These are phyloP conservation scores for Calosoma granatense DNA, from an alignment of 1,140 invertebrate species.

Conservation along the genomic window DNA sequence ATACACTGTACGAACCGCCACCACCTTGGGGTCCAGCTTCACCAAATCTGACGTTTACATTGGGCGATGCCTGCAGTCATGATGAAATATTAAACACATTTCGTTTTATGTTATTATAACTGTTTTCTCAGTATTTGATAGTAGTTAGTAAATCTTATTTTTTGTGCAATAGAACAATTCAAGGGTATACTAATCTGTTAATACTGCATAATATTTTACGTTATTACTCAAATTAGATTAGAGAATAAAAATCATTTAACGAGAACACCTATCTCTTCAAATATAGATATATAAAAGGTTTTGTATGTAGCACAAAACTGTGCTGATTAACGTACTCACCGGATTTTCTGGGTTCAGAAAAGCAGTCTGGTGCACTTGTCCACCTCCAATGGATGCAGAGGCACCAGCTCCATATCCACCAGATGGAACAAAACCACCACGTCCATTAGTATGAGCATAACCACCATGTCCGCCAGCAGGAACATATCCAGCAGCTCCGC, in stretches of 20 bases:
- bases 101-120: background rate
- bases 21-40: conserved; percentile 30
- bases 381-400: conserved; percentile 37
- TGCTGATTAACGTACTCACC: conserved; percentile 38
- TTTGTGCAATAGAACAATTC: too few species aligned
- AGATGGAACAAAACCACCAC: background rate
- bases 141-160: too few species aligned
- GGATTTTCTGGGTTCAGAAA: conserved; percentile 44
- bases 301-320: too few species aligned
- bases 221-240: too few species aligned
- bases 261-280: too few species aligned
- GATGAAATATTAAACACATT: conserved; percentile 5
- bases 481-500: conserved; percentile 13
- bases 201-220: too few species aligned
- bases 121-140: too few species aligned
- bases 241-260: too few species aligned
- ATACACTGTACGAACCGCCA: conserved; percentile 43
- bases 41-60: conserved; percentile 45
- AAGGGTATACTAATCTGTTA: too few species aligned
- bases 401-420: conserved; percentile 25
- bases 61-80: conserved; percentile 41
- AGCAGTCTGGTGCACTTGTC: conserved; percentile 42
- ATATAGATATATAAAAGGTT: too few species aligned
- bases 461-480: conserved; percentile 14
- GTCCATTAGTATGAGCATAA: conserved; percentile 10